Base-by-base conservation (phyloP, 2,797 vertebrate species). In the Coendou prehensilis region DNA sequence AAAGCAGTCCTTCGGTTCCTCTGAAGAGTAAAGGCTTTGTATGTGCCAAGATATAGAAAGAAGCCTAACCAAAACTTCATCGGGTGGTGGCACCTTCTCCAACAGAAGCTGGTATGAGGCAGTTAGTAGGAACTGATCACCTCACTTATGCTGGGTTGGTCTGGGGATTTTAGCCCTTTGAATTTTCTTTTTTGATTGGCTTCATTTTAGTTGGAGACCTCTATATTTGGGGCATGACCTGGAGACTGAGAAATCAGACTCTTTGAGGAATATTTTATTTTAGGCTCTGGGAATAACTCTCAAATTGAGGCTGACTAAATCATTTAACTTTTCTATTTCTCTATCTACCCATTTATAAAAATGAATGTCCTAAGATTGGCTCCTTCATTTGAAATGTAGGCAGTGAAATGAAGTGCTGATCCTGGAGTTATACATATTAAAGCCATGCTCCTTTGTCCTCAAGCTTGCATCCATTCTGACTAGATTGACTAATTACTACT, bases 341-440 rank as follows among this genome's bases (percentile, higher is more conserved):
- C 67, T 85, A 0, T 50, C 45, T 90, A 47, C 63, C 50, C 54
- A 9, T 54, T 84, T 86, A 47, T 79, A 79, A 90, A 93, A 87
- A 86, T 37, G 20, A 88, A 52, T 93, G 79, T 71, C 57, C 87
- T 75, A 61, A 92, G 78, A 95, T 81, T 57, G 71, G 15, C 1
- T 47, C 93, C 54, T 96, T 89, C 50, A 14, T 95, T 82, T 87
- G 79, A 96, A 97, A 82, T 73, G 64, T 17, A 57, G 93, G 84
- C 17, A 54, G 41, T 52, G 76, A 89, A 64, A 84, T 82, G 52
- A 97, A 88, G 52, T 90, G 47, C 56, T 76, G 59, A 82, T 14
- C 75, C 89, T 87, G 71, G 75, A 87, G 61, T 80, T 33, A 79
- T 80, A 22, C 33, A 28, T 37, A 87, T 45, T 45, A 96, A 90